These are phyloP conservation scores for Ptychadena robeensis DNA, from an alignment of 2,797 vertebrate species.

Conservation along the genomic window DNA sequence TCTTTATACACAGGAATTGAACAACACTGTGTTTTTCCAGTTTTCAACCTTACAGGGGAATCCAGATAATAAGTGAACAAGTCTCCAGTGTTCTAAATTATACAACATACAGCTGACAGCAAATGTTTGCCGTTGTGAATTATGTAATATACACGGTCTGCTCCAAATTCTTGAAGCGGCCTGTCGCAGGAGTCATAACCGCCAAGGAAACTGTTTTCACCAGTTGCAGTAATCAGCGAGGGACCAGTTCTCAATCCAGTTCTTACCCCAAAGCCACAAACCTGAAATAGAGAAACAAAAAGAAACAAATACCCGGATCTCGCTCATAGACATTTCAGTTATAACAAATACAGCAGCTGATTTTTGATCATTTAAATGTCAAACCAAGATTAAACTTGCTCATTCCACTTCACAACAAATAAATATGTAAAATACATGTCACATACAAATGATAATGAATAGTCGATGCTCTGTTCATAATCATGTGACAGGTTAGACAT, in stretches of 20 bases:
- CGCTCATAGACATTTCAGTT: too few relatives aligned
- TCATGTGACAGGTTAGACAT: too few relatives aligned
- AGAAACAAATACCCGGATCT: background rate
- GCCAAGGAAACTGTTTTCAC: background rate
- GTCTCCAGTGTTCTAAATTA: background rate
- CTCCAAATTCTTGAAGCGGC: background rate
- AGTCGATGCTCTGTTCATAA: too few relatives aligned
- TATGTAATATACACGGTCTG: background rate
- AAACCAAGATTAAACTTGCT: too few relatives aligned
- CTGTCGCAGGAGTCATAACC: background rate
- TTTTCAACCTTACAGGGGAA: background rate
- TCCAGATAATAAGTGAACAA: background rate
- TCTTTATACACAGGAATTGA: background rate
- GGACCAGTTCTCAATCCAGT: background rate
- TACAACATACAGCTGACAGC: background rate
- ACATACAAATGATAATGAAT: too few relatives aligned
- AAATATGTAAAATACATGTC: too few relatives aligned
- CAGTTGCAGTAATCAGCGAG: background rate
- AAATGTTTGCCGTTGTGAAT: background rate
- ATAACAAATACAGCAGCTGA: too few relatives aligned
- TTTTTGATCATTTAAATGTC: too few relatives aligned
- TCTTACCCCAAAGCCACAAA: background rate
- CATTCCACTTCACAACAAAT: too few relatives aligned
- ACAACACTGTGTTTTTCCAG: background rate
- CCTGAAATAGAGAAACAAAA: background rate